Percentiles rank a stretch among this genome's conserved stretches.
These are phyloP conservation scores for Scyliorhinus canicula DNA, from an alignment of 2,797 vertebrate species.

Conservation along the genomic window DNA sequence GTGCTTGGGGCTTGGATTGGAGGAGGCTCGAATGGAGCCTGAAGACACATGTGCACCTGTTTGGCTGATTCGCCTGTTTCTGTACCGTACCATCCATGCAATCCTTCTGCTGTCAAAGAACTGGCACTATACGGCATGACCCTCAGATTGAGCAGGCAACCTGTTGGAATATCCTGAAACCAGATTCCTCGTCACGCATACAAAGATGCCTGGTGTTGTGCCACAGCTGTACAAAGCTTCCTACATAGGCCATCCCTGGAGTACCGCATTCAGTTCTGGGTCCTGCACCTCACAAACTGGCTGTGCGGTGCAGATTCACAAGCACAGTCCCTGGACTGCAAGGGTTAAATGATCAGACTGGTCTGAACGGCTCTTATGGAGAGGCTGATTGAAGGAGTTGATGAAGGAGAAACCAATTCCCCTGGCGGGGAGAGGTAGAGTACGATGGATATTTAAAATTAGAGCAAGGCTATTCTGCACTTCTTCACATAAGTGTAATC, in stretches of 20 bases:
- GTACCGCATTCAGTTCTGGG: not conserved
- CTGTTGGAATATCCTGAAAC: not conserved
- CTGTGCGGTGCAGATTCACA: not conserved
- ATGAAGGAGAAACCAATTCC: not conserved
- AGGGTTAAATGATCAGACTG: not conserved
- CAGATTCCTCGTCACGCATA: not conserved
- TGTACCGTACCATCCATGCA: not conserved
- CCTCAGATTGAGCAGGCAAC: not conserved
- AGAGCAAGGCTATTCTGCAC: not conserved
- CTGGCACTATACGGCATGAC: not conserved
- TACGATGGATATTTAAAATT: too few species aligned
- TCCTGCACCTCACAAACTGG: not conserved
- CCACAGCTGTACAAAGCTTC: not conserved
- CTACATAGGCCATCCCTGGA: not conserved
- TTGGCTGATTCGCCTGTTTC: too few species aligned
- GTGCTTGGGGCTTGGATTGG: not conserved
- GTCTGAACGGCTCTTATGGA: not conserved
- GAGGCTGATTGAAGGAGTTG: not conserved
- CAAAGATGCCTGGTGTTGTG: not conserved
- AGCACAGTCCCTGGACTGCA: not conserved
- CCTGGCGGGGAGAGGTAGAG: not conserved
- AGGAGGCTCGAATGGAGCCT: not conserved
- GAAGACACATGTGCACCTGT: not conserved
- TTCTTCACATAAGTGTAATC: not conserved
- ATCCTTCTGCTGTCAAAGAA: not conserved